phyloP scores from a whole-genome alignment of 1,140 invertebrate species.

The Platyscapa corneri region DNA sequence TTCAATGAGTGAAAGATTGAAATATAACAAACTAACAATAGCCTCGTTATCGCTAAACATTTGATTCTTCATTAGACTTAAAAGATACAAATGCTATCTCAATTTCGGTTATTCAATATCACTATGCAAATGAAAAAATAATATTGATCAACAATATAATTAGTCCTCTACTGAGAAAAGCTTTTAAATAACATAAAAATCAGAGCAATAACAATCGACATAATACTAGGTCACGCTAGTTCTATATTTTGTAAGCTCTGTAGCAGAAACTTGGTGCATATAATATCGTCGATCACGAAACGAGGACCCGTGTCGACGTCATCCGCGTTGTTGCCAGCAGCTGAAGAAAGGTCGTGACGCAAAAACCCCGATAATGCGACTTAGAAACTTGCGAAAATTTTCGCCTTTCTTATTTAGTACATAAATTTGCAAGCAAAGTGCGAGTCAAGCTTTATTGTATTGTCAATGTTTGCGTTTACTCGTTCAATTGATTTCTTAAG shows the following conservation, averaged over 20 bases:
- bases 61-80: not conserved
- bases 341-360: slow-evolving; percentile 23
- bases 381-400: slow-evolving; percentile 22
- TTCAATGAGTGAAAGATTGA: not conserved
- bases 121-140: not conserved
- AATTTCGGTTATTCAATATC: not conserved
- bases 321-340: not conserved
- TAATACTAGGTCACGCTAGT: slow-evolving; percentile 34
- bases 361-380: slow-evolving; percentile 3
- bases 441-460: not conserved
- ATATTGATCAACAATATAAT: not conserved
- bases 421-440: not conserved
- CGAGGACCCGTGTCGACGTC: slow-evolving; percentile 32
- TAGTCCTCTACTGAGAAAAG: not conserved
- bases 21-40: not conserved
- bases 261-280: not conserved
- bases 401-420: not conserved
- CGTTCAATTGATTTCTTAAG: not conserved
- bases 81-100: not conserved
- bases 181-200: not conserved
- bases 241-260: slow-evolving; percentile 36
- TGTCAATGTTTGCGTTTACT: not conserved
- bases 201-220: slow-evolving; percentile 26
- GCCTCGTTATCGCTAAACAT: slow-evolving; percentile 1
- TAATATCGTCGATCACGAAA: slow-evolving; percentile 39